Percentiles rank a stretch among this genome's conserved stretches.
Evolutionary conservation across 2,113 vertebrate genomes (phyloP).

Genomic region (Rhegmatorhina hoffmannsi): DNA sequence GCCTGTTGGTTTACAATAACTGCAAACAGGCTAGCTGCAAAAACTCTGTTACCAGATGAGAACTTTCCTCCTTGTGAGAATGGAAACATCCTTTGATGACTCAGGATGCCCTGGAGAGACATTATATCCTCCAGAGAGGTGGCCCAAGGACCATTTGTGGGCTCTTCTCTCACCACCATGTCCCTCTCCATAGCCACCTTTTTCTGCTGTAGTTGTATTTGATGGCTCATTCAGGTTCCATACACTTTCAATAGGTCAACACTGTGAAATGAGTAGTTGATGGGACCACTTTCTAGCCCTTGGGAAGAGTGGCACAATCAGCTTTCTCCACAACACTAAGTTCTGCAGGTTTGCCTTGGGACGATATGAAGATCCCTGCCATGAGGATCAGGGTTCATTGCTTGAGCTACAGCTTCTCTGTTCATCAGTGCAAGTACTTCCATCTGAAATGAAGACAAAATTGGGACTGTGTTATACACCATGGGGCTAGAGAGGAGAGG

Average conservation of each 20-base stretch:
- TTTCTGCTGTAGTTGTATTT: not conserved
- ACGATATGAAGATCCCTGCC: not conserved
- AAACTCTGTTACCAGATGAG: not conserved
- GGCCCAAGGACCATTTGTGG: not conserved
- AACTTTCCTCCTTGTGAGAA: not conserved
- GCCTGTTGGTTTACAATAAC: not conserved
- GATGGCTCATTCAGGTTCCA: not conserved
- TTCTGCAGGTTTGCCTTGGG: not conserved
- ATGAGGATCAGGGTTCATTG: not conserved
- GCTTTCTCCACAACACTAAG: not conserved
- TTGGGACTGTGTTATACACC: not conserved
- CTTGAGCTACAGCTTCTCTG: not conserved
- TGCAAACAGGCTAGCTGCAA: not conserved
- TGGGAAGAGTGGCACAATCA: not conserved
- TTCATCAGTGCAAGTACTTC: not conserved
- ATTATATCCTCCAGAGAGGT: not conserved
- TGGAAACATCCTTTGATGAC: not conserved
- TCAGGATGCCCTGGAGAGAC: not conserved
- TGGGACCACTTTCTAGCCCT: not conserved
- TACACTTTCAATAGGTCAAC: not conserved
- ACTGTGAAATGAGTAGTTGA: not conserved
- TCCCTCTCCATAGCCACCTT: fast-evolving
- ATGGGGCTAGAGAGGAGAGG: not conserved
- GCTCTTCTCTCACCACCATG: not conserved
- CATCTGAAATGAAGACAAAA: not conserved